Conservation (phyloP, 2,888 invertebrate genomes). For the Agrotis ipsilon region DNA sequence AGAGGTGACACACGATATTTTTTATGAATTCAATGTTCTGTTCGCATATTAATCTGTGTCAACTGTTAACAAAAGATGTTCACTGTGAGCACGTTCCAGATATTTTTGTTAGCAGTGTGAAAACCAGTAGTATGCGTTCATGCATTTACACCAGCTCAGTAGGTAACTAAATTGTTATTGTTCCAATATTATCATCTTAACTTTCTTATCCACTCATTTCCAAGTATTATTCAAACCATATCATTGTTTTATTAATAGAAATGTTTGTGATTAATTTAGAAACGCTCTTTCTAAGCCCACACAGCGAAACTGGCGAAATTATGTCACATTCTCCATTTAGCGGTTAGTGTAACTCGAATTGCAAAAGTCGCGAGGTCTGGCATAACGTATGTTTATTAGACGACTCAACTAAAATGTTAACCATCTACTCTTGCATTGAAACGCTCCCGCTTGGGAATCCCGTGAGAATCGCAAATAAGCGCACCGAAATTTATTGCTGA, state of each 20-base stretch:
- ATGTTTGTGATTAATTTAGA: constrained; percentile 39
- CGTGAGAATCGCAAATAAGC: constrained; percentile 4
- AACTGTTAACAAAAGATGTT: constrained; percentile 25
- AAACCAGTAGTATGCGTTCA: background rate
- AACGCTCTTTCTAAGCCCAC: constrained; percentile 71
- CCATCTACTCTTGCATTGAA: constrained; percentile 7
- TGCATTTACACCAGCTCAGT: background rate
- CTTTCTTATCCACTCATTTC: constrained; percentile 28
- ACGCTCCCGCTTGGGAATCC: background rate
- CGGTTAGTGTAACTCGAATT: constrained; percentile 79
- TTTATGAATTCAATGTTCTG: constrained; percentile 25
- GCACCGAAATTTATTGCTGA: background rate
- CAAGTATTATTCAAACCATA: constrained; percentile 18
- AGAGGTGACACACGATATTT: constrained; percentile 25
- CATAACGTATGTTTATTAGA: constrained; percentile 68
- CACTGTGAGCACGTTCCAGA: constrained; percentile 3
- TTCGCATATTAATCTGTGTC: constrained; percentile 34
- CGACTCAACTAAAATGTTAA: constrained; percentile 45
- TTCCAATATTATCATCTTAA: constrained; percentile 5
- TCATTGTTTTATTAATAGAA: constrained; percentile 17
- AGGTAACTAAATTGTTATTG: background rate
- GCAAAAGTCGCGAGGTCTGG: constrained; percentile 76
- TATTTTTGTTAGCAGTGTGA: background rate
- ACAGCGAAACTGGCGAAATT: constrained; percentile 74
- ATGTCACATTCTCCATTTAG: constrained; percentile 80